A percentile compares a stretch with the other conserved stretches of the same genome.
Evolutionary conservation across 2,113 vertebrate species (phyloP).

Genomic region (Piprites chloris): DNA sequence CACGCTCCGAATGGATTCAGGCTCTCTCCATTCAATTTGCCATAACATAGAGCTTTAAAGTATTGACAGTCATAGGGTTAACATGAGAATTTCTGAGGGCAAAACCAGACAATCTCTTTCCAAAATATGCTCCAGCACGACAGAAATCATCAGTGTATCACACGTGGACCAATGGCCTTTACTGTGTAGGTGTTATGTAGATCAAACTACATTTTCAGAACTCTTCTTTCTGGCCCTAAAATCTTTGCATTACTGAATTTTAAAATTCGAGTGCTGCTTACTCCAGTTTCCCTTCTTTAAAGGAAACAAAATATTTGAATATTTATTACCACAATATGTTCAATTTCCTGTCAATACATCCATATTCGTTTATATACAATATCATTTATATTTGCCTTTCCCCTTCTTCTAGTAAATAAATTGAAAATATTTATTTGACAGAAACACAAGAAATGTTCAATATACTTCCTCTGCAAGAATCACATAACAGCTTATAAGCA

Average conservation of each 20-base stretch:
- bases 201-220: neutral
- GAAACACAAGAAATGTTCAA: neutral
- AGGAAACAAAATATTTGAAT: neutral
- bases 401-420: neutral
- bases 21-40: neutral
- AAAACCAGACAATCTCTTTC: neutral
- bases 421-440: neutral
- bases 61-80: neutral
- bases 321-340: neutral
- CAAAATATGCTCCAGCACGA: neutral
- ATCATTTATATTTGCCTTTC: neutral
- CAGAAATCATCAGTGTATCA: neutral
- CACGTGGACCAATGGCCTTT: rapidly evolving
- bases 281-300: neutral
- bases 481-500: neutral
- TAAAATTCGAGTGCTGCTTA: neutral
- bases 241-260: neutral
- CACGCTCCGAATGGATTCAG: neutral
- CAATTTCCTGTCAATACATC: neutral
- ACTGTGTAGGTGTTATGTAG: neutral
- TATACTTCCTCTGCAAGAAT: neutral
- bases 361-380: neutral
- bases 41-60: neutral
- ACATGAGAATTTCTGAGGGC: neutral
- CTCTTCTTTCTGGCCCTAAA: neutral